Base-by-base conservation (phyloP, 64 coral and sea anemone species). In the Porites lutea region DNA sequence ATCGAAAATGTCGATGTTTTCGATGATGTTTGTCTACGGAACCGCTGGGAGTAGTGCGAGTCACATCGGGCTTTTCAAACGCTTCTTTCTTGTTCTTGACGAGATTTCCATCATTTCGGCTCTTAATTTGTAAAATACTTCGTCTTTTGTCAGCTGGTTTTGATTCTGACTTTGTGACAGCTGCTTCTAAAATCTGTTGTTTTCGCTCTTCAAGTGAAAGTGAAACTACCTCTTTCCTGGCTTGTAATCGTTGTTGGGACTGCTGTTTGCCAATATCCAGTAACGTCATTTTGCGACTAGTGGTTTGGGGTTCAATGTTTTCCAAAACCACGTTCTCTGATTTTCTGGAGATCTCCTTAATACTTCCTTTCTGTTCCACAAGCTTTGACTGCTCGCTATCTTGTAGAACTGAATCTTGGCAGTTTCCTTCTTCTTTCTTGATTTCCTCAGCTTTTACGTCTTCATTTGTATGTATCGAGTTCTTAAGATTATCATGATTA, bases 101-200 rank as follows among this genome's bases (percentile, higher is more conserved):
- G 10, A 84, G 81, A 69, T 68, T 84, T 4, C 81, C 81, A 9
- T 68, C 81, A 84, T 48, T 84, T 23, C 81, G 61, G 47, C 45
- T 84, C 81, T 84, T 84, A 68, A 84, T 84, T 69, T 84, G 81
- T 11, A 84, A 49, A n/a, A 84, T 84, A 46, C 81, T 84, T 69
- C 81, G 49, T 48, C 81, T 84, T 69, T 84, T 68, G 16, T 52
- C n/a, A 52, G 81, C 81, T 52, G 81, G 81, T 69, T 84, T 84
- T n/a, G 81, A 48, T 68, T 84, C 51, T 16, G 61, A 60, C 22
- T 67, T 84, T 52, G 81, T 8, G 2, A 21, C 81, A 84, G 46
- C 46, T 4, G 81, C 63, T 3, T 52, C 81, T 48, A 66, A 11
- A 23, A 84, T 84, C 47, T 16, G 63, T 18, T 84, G 63, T 52